Base-by-base conservation (phyloP, 2,113 vertebrate species). In the Upupa epops region DNA sequence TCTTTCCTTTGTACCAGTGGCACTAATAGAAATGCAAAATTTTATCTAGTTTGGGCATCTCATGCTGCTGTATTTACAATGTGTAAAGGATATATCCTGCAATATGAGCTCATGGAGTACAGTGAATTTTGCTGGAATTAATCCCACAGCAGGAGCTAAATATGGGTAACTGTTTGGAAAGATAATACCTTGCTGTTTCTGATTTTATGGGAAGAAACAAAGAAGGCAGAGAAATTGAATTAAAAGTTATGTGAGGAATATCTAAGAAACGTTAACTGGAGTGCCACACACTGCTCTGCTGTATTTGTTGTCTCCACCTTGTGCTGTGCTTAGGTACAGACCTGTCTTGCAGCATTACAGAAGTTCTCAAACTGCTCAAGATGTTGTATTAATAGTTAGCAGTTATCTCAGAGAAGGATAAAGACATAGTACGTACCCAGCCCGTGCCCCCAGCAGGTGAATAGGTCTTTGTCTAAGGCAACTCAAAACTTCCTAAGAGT, bases 321-420 rank as follows among this genome's bases (percentile, higher is more conserved):
- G 65, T 81, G 80, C 79, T 4, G 31, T 52, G 83, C 86, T 92
- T 63, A 66, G 66, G 68, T 60, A 73, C 89, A 85, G 88, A 96
- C 95, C 90, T 95, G 93, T 93, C 93, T 63, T 94, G 90, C 92
- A 94, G 81, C 92, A 94, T 96, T 96, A 59, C 95, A 92, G 70
- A 75, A 69, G 88, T 90, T 92, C 88, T 90, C 83, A 63, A 25
- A 77, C 82, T 77, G 34, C 49, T 59, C 83, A n/a, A 78, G 74
- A 90, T 63, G 40, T 87, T 83, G 26, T 16, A 66, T 65, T 96
- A 93, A 77, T 37, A 76, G 48, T 66, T 86, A 95, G 70, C 74
- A 86, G 70, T 88, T 92, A 69, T 83, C 54, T 86, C 49, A 8
- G 49, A 58, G 73, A 71, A 61, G 73, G 65, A 51, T 49, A 88